These are phyloP conservation scores for Tiliqua scincoides DNA, from an alignment of 2,113 vertebrate species.

Conservation along the genomic window DNA sequence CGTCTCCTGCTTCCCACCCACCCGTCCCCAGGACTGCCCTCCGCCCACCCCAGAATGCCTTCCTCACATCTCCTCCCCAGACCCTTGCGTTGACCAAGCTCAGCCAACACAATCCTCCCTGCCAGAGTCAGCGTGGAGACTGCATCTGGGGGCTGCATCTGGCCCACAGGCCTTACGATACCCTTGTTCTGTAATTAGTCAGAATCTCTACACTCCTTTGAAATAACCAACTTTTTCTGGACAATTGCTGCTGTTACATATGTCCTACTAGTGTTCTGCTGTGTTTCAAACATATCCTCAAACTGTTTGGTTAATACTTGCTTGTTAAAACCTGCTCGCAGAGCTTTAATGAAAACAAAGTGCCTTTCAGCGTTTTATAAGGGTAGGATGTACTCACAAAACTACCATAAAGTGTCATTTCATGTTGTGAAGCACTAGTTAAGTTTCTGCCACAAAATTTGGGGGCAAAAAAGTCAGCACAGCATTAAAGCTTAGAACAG, in stretches of 20 bases:
- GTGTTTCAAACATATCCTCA: conserved; percentile 1
- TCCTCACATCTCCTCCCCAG: too few relatives aligned
- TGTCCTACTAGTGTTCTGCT: neutral
- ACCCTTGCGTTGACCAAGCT: too few relatives aligned
- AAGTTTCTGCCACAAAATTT: neutral
- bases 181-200: conserved; percentile 15
- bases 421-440: neutral
- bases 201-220: neutral
- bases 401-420: neutral
- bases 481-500: neutral
- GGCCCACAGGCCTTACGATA: too few relatives aligned
- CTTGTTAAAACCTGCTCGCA: neutral
- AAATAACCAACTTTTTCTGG: neutral
- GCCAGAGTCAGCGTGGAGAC: too few relatives aligned
- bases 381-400: conserved; percentile 9
- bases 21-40: too few relatives aligned
- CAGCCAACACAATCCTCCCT: too few relatives aligned
- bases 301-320: conserved; percentile 3
- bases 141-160: too few relatives aligned
- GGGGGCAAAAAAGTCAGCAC: neutral
- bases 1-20: too few relatives aligned
- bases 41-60: too few relatives aligned
- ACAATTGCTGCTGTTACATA: neutral
- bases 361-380: neutral
- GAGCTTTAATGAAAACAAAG: conserved; percentile 31